Base-by-base conservation (phyloP, 64 coral and sea anemone genomes). In the Cladopsammia gracilis region DNA sequence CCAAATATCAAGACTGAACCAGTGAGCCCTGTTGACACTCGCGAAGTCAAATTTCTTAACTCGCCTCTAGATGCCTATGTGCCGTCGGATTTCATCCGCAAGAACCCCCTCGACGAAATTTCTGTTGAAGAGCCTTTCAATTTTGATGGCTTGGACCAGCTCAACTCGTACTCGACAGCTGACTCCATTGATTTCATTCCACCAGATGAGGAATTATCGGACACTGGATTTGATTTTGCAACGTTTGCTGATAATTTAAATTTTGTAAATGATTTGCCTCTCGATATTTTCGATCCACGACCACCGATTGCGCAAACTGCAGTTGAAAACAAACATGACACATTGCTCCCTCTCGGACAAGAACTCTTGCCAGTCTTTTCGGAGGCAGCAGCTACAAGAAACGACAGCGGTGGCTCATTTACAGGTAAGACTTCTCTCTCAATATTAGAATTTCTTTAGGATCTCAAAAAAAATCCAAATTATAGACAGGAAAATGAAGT, bases 121-220 rank as follows among this genome's bases (percentile, higher is more conserved):
- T 68, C 47, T 54, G 66, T 23, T 62, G 61, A 43, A 78, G 82
- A 59, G 77, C 72, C 79, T 58, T 95, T 87, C 89, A 77, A 91
- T 48, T 48, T 76, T 5, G 64, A 86, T 10, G 90, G 79, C 26
- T 69, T 91, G 1, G 95, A 91, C 14, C 76, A 90, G 23, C 22
- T 90, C 65, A 88, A 97, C 57, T 92, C 96, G 12, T 94, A 68
- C 80, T 91, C 93, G 25, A 90, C 90, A 66, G 34, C 34, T 2
- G 88, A 95, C 70, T 97, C 88, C 54, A 78, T 87, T 24, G 83
- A 92, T 52, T 83, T 91, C 43, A 7, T 70, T 0, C 48, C 87
- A 43, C 83, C 78, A 70, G 88, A 89, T 58, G 64, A 67, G 50
- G 83, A 87, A 61, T 58, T 88, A 9, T 18, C 73, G 19, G 95